phyloP scores from a whole-genome alignment of 2,797 vertebrate species.

The Taenioides sp. region DNA sequence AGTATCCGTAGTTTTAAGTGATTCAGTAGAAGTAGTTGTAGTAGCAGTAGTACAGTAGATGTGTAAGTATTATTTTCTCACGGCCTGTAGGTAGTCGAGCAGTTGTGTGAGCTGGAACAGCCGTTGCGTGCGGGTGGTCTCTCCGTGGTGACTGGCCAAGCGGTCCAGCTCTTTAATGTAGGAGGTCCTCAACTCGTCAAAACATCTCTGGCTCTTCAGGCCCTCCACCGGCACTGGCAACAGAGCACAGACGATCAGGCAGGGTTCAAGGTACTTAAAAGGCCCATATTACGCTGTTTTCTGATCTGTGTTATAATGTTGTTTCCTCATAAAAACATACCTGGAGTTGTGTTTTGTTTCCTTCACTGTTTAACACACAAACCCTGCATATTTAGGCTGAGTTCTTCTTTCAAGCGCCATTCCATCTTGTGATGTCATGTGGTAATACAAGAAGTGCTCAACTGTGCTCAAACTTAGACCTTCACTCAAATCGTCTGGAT shows the following conservation, averaged over 20 bases:
- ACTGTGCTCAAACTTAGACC: too few relatives aligned
- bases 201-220: constrained; percentile 91
- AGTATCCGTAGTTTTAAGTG: neutral
- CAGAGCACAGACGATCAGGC: constrained; percentile 20
- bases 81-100: constrained; percentile 92
- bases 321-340: too few relatives aligned
- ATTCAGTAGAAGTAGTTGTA: neutral
- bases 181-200: constrained; percentile 93
- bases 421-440: too few relatives aligned
- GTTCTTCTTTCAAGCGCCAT: too few relatives aligned
- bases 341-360: too few relatives aligned
- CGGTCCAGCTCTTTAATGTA: constrained; percentile 96
- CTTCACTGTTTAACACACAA: too few relatives aligned
- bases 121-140: constrained; percentile 85
- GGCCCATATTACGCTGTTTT: too few relatives aligned
- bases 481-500: too few relatives aligned
- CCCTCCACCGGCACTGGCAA: constrained; percentile 91
- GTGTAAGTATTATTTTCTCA: constrained; percentile 65
- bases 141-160: constrained; percentile 86
- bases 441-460: too few relatives aligned
- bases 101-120: constrained; percentile 96
- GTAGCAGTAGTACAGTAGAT: neutral
- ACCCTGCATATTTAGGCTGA: too few relatives aligned
- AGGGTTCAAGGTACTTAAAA: too few relatives aligned
- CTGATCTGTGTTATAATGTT: too few relatives aligned